Percentiles rank a stretch among this genome's conserved stretches.
phyloP scores from a whole-genome alignment of 2,113 vertebrate species.

The Sphaerodactylus townsendi region DNA sequence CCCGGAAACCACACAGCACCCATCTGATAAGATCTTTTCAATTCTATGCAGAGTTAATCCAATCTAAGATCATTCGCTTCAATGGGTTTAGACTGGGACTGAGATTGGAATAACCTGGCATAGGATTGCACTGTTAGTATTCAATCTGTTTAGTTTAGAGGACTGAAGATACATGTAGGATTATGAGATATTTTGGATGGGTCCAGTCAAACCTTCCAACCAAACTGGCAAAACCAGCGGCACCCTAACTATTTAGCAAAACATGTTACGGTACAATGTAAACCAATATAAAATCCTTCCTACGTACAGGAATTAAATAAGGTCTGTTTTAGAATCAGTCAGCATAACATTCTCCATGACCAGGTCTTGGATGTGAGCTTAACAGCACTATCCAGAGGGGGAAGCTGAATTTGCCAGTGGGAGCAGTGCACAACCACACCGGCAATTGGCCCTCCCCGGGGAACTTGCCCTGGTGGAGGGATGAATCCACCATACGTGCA shows the following conservation, averaged over 20 bases:
- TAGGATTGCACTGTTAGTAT: neutral
- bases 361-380: conserved; percentile 22
- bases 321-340: neutral
- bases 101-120: too few species aligned
- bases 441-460: too few species aligned
- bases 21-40: too few species aligned
- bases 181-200: conserved; percentile 20
- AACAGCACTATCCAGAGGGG: too few species aligned
- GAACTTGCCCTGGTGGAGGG: too few species aligned
- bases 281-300: neutral
- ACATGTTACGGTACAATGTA: neutral
- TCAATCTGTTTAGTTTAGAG: conserved; percentile 30
- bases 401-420: too few species aligned
- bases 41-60: too few species aligned
- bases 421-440: too few species aligned
- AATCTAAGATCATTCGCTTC: too few species aligned
- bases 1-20: too few species aligned
- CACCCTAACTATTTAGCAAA: neutral
- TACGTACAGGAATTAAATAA: neutral
- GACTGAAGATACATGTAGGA: conserved; percentile 20
- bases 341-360: neutral
- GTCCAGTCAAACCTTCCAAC: neutral
- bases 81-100: too few species aligned
- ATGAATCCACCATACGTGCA: too few species aligned
- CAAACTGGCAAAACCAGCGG: neutral